These are phyloP conservation scores for Mesorhabditis sp. DNA, from an alignment of 2,888 invertebrate species.

Conservation along the genomic window DNA sequence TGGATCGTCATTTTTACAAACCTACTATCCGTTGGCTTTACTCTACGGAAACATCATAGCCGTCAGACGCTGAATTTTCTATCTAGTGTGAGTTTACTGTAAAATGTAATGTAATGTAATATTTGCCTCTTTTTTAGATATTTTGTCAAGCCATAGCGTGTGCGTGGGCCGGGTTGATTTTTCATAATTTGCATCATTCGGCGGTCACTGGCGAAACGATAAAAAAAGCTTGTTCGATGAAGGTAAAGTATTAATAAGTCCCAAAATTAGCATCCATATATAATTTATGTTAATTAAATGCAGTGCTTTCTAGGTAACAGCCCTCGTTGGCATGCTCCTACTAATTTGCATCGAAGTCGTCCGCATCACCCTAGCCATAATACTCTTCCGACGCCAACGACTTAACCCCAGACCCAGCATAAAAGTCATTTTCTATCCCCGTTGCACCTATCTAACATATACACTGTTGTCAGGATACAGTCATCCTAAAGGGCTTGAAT, in stretches of 20 bases:
- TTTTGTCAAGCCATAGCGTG: background rate
- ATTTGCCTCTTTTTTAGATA: background rate
- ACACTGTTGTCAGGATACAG: too few relatives aligned
- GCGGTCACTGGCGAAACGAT: background rate
- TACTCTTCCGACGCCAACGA: background rate
- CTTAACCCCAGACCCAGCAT: background rate
- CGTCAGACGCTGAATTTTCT: background rate
- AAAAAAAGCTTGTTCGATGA: background rate
- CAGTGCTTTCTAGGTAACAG: background rate
- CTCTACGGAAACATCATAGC: background rate
- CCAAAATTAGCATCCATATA: background rate
- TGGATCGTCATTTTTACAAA: constrained; percentile 3
- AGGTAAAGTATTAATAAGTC: background rate
- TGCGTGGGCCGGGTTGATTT: background rate
- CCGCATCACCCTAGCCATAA: background rate
- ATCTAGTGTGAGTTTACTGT: background rate
- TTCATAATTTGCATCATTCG: background rate
- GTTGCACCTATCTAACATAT: too few relatives aligned
- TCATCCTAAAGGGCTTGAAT: too few relatives aligned
- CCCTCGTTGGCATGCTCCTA: background rate
- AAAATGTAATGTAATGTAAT: background rate
- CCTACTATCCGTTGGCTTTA: background rate
- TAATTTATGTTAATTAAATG: background rate
- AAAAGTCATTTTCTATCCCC: too few relatives aligned
- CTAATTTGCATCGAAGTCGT: background rate